Base-by-base conservation (phyloP, 2,888 invertebrate genomes). In the Aphidius colemani region DNA sequence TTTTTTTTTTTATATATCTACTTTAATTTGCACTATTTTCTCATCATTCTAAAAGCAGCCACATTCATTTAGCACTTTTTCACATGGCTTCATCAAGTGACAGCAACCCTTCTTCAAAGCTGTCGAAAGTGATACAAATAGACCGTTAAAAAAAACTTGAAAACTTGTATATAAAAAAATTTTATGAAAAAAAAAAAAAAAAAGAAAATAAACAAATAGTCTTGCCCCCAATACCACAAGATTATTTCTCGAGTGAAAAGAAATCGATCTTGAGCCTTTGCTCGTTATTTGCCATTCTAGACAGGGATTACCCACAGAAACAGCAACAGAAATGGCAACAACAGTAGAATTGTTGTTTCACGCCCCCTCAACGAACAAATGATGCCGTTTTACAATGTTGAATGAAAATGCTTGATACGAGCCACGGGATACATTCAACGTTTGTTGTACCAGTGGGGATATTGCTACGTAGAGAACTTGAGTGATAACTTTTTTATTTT, bases 361-460 rank as follows among this genome's bases (percentile, higher is more conserved):
- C 40, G 41, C 46, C 45, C 11, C 46, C 10, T 30, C 13, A 30
- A 30, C 30, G 46, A 39, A 46, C 57, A 57, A 57, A 57, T 45
- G 48, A 46, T 18, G 10, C 7, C 45, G 39, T 46, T 57, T 46
- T 39, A 44, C 55, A 57, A 10, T 30, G 30, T 30, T 30, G 30
- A 30, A 30, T 46, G 57, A n/a, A 57, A 57, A 10, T 45, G 46
- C n/a, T 46, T 57, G 57, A 46, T 30, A 46, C 57, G 46, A 57
- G 57, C 46, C 57, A 46, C 46, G 57, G 57, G 57, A 57, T 41
- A 46, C 57, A 57, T 57, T 57, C 11, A 30, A 11, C 7, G 46
- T 57, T 30, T 57, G 57, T 57, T 10, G 48, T 10, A 57, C 57
- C 57, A 40, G 45, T 57, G 57, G 57, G 57, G 48, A 46, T 57